Conservation (phyloP, 2,797 vertebrate species). For the Enteromius unitaeniatus region DNA sequence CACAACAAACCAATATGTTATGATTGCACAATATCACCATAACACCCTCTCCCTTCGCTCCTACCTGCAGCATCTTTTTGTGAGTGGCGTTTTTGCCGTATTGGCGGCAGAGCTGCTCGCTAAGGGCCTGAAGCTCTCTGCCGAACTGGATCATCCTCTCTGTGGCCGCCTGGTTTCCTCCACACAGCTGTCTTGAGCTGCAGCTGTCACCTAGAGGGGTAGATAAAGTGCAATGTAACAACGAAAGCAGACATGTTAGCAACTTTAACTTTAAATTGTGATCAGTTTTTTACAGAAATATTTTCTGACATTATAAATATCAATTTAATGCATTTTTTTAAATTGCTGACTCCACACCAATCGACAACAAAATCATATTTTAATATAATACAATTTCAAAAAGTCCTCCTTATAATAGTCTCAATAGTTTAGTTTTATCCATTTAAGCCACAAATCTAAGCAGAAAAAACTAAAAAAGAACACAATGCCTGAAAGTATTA, state of each 20-base stretch:
- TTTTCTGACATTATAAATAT: not conserved
- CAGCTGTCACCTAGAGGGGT: constrained; percentile 83
- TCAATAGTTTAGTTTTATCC: not conserved
- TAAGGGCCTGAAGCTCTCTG: constrained; percentile 92
- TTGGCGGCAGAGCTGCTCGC: constrained; percentile 91
- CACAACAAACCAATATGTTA: not conserved
- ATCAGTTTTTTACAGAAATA: not conserved
- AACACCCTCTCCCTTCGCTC: not conserved
- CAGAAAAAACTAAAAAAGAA: not conserved
- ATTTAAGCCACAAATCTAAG: not conserved
- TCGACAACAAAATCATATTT: not conserved
- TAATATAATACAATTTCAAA: not conserved
- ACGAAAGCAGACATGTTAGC: not conserved
- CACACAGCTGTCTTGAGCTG: constrained; percentile 90
- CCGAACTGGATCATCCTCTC: constrained; percentile 99
- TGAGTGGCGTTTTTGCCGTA: constrained; percentile 92
- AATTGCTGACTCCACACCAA: not conserved
- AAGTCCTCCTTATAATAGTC: not conserved
- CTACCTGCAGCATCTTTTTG: constrained; percentile 97
- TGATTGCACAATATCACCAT: not conserved
- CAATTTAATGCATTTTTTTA: not conserved
- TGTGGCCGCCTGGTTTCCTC: constrained; percentile 93
- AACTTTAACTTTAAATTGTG: constrained; percentile 3
- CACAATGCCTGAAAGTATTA: not conserved
- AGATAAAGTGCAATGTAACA: not conserved